Conservation (phyloP, 2,113 vertebrate species). For the Paedocypris sp. region DNA sequence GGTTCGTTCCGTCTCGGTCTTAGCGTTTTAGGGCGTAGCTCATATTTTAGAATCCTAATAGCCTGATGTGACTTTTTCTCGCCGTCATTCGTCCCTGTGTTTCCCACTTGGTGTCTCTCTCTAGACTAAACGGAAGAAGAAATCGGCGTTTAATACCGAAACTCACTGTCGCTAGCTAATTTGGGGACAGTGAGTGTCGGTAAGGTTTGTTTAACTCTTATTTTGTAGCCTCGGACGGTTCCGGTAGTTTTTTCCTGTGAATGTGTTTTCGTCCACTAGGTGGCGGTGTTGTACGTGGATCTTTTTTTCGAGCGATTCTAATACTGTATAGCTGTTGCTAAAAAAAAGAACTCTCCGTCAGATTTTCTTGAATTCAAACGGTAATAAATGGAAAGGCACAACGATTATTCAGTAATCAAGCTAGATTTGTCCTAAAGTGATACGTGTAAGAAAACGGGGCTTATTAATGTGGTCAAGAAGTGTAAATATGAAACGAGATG, state of each 20-base stretch:
- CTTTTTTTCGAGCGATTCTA: conserved; percentile 16
- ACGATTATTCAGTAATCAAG: no score
- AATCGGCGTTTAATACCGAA: background rate
- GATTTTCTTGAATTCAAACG: no score
- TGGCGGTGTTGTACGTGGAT: conserved; percentile 36
- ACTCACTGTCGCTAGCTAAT: background rate
- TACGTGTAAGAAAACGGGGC: no score
- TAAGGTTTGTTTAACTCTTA: conserved; percentile 5
- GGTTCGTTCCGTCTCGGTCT: conserved; percentile 2
- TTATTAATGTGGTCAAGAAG: no score
- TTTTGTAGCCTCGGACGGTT: conserved; percentile 16
- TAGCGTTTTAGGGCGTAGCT: conserved; percentile 13
- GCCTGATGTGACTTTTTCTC: conserved; percentile 17
- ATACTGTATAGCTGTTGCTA: no score
- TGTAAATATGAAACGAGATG: no score
- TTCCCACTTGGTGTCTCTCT: background rate
- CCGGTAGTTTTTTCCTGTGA: conserved; percentile 6
- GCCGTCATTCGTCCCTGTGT: conserved; percentile 1
- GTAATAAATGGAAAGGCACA: no score
- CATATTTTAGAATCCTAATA: conserved; percentile 10
- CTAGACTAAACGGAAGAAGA: background rate
- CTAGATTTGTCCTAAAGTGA: no score
- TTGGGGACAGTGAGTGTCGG: background rate
- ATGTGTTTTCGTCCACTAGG: conserved; percentile 30
- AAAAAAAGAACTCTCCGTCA: no score